A percentile compares a stretch with the other conserved stretches of the same genome.
Conservation (phyloP, 2,888 invertebrate genomes). For the Eupeodes luniger region DNA sequence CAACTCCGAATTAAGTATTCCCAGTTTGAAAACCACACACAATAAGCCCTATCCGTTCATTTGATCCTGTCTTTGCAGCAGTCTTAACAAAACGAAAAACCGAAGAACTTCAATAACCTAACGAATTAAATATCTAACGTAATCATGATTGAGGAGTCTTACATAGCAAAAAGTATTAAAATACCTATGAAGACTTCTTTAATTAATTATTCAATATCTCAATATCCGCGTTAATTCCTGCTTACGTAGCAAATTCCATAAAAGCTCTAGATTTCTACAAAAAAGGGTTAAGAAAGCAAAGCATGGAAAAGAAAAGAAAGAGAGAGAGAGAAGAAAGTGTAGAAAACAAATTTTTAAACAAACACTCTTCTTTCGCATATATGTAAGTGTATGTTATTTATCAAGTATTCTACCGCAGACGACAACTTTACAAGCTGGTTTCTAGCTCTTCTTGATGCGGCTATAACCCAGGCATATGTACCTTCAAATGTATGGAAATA, state of each 20-base stretch:
- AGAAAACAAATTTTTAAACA: conserved; percentile 42
- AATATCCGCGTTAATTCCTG: conserved; percentile 53
- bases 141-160: background rate
- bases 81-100: background rate
- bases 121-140: background rate
- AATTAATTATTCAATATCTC: conserved; percentile 71
- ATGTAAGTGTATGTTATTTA: conserved; percentile 22
- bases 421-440: conserved; percentile 78
- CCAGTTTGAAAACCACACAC: too few relatives aligned
- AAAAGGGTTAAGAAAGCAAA: background rate
- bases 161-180: background rate
- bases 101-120: background rate
- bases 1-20: too few relatives aligned
- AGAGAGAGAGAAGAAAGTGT: background rate
- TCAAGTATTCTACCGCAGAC: conserved; percentile 79
- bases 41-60: too few relatives aligned
- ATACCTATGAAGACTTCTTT: conserved; percentile 36
- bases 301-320: too few relatives aligned
- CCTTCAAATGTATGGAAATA: conserved; percentile 32
- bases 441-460: conserved; percentile 62
- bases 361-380: conserved; percentile 48
- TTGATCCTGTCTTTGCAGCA: too few relatives aligned
- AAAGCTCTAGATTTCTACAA: background rate
- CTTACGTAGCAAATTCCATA: conserved; percentile 40
- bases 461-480: background rate